Evolutionary conservation across 2,888 invertebrate genomes (phyloP).

Genomic region (Tenthredo mesomela): DNA sequence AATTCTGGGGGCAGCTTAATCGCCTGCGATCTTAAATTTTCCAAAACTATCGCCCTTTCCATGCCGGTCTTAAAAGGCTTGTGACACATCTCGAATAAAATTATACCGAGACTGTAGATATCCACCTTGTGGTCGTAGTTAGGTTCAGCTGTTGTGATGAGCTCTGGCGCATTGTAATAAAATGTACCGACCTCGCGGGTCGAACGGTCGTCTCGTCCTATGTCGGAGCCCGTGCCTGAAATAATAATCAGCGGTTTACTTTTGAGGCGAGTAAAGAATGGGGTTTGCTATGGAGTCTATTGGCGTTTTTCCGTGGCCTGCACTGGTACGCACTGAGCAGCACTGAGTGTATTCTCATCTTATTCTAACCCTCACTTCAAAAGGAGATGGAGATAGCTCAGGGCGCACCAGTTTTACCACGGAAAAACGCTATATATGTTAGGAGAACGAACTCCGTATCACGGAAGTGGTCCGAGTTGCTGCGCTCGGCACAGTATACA

Average conservation of each 20-base stretch:
- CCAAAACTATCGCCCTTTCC: slow-evolving; percentile 91
- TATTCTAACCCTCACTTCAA: too few species aligned
- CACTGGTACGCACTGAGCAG: too few species aligned
- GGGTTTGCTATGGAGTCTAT: too few species aligned
- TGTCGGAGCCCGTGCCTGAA: slow-evolving; percentile 70
- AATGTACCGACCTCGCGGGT: slow-evolving; percentile 96
- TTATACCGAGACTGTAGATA: slow-evolving; percentile 88
- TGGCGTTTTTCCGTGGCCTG: too few species aligned
- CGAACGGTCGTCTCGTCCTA: slow-evolving; percentile 76
- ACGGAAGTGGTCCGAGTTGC: too few species aligned
- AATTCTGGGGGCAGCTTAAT: slow-evolving; percentile 87
- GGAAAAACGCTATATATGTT: too few species aligned
- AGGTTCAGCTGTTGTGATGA: slow-evolving; percentile 86
- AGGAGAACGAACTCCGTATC: too few species aligned
- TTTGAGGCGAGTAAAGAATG: neutral
- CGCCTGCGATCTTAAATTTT: slow-evolving; percentile 85
- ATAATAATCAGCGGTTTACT: neutral
- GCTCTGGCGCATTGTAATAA: slow-evolving; percentile 96
- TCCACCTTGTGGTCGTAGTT: slow-evolving; percentile 93
- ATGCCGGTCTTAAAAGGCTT: slow-evolving; percentile 91
- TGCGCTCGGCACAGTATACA: too few species aligned
- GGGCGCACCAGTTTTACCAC: too few species aligned
- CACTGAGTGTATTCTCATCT: too few species aligned
- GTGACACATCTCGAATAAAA: slow-evolving; percentile 97
- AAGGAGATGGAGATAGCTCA: too few species aligned